Percentiles rank a stretch among this genome's conserved stretches.
Conservation (phyloP, 2,797 vertebrate genomes). For the Eutrigla gurnardus region DNA sequence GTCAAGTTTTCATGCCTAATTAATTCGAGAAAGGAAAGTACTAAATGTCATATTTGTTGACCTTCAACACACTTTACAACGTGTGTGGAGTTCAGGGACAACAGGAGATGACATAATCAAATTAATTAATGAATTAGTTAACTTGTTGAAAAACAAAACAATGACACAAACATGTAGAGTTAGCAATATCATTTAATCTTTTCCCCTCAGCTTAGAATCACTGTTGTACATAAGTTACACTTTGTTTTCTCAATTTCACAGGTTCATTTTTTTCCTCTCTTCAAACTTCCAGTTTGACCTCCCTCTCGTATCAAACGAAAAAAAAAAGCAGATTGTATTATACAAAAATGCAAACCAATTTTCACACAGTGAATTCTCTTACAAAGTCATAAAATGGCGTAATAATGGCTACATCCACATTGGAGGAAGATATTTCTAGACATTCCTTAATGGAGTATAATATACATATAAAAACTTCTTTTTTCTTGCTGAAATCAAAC, state of each 20-base stretch:
- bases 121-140: no score
- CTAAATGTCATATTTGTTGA: no score
- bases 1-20: no score
- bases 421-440: conserved; percentile 92
- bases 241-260: conserved; percentile 87
- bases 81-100: background rate
- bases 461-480: conserved; percentile 89
- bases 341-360: conserved; percentile 93
- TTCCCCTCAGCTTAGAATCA: conserved; percentile 87
- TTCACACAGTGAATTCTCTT: conserved; percentile 94
- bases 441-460: conserved; percentile 94
- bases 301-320: conserved; percentile 86
- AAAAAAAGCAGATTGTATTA: conserved; percentile 89
- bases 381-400: conserved; percentile 92
- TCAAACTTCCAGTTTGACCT: conserved; percentile 88
- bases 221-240: conserved; percentile 88
- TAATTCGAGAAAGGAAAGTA: no score
- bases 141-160: conserved; percentile 24
- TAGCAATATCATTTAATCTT: conserved; percentile 89
- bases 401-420: conserved; percentile 92
- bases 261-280: conserved; percentile 81
- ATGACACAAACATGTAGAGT: conserved; percentile 71
- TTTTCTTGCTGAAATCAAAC: conserved; percentile 89
- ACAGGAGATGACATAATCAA: no score
- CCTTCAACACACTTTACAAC: no score